These are phyloP conservation scores for Amorpha juglandis DNA, from an alignment of 2,888 invertebrate genomes.

Conservation along the genomic window DNA sequence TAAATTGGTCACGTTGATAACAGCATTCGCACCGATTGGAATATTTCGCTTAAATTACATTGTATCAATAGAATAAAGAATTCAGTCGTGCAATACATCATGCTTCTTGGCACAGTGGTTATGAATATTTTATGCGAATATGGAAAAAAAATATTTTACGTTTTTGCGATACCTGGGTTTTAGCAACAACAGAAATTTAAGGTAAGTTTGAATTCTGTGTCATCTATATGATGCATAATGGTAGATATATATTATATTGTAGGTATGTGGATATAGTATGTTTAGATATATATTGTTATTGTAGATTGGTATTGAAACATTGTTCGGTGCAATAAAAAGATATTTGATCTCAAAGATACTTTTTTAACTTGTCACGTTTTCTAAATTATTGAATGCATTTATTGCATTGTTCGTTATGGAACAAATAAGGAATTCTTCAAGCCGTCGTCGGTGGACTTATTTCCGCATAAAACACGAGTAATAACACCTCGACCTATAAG, in stretches of 20 bases:
- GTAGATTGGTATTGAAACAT: no score
- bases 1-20: slow-evolving; percentile 31
- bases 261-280: no score
- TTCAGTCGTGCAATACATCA: slow-evolving; percentile 4
- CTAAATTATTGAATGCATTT: no score
- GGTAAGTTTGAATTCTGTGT: no score
- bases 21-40: slow-evolving; percentile 14
- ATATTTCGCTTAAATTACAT: slow-evolving; percentile 17
- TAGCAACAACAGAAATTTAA: no score
- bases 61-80: slow-evolving; percentile 20
- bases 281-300: no score
- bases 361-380: no score
- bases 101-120: neutral
- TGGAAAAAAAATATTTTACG: neutral
- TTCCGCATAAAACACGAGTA: slow-evolving; percentile 22
- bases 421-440: slow-evolving; percentile 21
- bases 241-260: no score
- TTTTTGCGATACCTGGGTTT: no score
- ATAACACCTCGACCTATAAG: slow-evolving; percentile 19
- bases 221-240: no score
- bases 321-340: no score
- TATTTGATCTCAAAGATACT: no score
- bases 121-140: neutral
- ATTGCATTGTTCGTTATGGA: neutral
- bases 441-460: slow-evolving; percentile 1